phyloP scores from a whole-genome alignment of 2,113 vertebrate species.

The Jacana jacana region DNA sequence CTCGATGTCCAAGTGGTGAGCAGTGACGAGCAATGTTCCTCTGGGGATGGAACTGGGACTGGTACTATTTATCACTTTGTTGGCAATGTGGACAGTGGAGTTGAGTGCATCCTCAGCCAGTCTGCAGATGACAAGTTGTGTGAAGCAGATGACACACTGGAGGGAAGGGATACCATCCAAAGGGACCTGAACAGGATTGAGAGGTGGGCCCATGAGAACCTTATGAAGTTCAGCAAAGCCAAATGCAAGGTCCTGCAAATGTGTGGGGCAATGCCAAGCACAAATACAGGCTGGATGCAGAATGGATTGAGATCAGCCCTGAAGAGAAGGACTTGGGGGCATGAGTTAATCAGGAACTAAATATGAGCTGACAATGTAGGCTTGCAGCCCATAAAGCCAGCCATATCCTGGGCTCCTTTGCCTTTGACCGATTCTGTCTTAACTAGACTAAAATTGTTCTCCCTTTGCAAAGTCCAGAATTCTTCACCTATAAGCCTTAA shows the following conservation, averaged over 20 bases:
- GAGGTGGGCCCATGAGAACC: neutral
- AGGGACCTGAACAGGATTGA: neutral
- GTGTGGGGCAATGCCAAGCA: neutral
- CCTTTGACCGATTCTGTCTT: conserved; percentile 34
- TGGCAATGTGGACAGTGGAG: neutral
- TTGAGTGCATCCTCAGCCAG: neutral
- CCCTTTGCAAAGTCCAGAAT: neutral
- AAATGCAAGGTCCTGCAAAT: neutral
- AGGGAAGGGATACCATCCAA: neutral
- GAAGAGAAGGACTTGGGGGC: neutral
- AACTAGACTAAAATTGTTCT: conserved; percentile 1
- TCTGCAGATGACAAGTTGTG: neutral
- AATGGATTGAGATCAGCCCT: neutral
- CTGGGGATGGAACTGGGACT: neutral
- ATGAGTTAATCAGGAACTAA: neutral
- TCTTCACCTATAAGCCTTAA: neutral
- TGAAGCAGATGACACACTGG: neutral
- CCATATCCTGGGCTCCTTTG: neutral
- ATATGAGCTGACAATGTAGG: neutral
- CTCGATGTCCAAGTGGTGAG: neutral
- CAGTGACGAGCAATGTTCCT: neutral
- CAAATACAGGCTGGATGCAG: neutral
- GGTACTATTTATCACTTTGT: neutral
- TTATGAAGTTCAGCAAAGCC: neutral
- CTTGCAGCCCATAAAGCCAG: neutral